Conservation (phyloP, 2,888 invertebrate genomes). For the Hyposoter didymator region DNA sequence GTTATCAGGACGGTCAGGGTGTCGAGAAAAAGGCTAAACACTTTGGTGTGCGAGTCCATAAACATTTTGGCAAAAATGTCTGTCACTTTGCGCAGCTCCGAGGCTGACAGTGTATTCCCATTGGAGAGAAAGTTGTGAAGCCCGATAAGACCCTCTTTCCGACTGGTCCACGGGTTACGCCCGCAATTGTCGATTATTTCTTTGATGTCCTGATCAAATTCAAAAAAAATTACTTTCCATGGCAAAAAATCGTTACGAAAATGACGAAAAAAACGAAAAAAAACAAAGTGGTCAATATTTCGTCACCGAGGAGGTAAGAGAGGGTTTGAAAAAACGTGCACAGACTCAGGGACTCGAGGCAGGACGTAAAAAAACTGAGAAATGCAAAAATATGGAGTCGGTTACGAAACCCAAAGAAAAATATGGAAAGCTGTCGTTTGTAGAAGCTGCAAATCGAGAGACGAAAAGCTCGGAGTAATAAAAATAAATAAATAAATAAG, state of each 20-base stretch:
- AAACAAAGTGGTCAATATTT: constrained; percentile 24
- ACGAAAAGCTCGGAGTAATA: constrained; percentile 40
- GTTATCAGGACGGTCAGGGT: constrained; percentile 95
- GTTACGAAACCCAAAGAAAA: background rate
- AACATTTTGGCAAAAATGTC: constrained; percentile 98
- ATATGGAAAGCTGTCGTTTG: background rate
- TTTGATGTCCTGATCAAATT: constrained; percentile 88
- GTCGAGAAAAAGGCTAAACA: constrained; percentile 96
- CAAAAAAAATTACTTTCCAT: constrained; percentile 8
- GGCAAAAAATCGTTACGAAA: background rate
- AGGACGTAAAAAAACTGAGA: background rate
- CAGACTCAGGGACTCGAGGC: background rate
- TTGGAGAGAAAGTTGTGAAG: constrained; percentile 91
- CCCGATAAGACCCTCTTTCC: constrained; percentile 96
- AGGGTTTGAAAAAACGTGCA: background rate
- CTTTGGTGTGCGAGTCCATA: constrained; percentile 97
- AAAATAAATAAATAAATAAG: constrained; percentile 68
- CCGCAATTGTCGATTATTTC: constrained; percentile 95
- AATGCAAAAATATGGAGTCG: background rate
- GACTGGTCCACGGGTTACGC: constrained; percentile 96
- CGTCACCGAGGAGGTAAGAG: background rate
- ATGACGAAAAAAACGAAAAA: too few species aligned
- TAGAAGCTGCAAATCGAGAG: background rate
- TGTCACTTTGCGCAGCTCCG: constrained; percentile 93
- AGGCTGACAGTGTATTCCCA: constrained; percentile 88